phyloP scores from a whole-genome alignment of 2,888 invertebrate species.

The Sicus ferrugineus region DNA sequence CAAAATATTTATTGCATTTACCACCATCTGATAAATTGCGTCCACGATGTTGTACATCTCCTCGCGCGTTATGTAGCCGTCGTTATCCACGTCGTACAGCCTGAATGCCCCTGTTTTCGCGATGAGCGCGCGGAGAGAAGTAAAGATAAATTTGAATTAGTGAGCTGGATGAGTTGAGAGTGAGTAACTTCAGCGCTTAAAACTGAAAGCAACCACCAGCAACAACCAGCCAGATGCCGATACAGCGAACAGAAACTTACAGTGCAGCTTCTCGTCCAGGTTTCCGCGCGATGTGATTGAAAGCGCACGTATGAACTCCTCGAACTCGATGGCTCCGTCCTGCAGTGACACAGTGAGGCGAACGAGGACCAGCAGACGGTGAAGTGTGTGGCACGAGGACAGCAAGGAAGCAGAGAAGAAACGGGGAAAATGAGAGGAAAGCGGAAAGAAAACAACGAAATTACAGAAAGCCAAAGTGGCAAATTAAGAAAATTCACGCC shows the following conservation, averaged over 20 bases:
- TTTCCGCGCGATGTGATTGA: conserved; percentile 98
- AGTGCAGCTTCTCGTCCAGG: conserved; percentile 95
- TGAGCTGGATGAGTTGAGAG: neutral
- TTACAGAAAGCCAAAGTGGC: neutral
- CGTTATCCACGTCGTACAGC: conserved; percentile 92
- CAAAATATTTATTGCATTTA: conserved; percentile 66
- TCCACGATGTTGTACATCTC: conserved; percentile 97
- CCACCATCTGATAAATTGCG: conserved; percentile 97
- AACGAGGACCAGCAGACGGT: too few species aligned
- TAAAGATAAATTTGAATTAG: neutral
- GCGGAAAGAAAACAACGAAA: neutral
- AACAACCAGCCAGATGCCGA: neutral
- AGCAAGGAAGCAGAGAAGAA: neutral
- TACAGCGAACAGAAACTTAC: conserved; percentile 76
- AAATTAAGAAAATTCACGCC: neutral
- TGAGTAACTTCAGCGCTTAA: neutral
- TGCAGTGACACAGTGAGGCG: conserved; percentile 63
- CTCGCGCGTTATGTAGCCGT: conserved; percentile 90
- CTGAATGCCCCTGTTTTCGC: conserved; percentile 84
- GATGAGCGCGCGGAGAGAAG: neutral
- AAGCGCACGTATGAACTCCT: conserved; percentile 95
- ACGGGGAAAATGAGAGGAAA: neutral
- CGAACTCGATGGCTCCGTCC: conserved; percentile 98
- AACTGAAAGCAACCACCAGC: neutral
- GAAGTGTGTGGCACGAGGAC: too few species aligned